Evolutionary conservation across 1,140 invertebrate genomes (phyloP), one percentile per base, ranked within the genome.

Genomic region (Hyphantria cunea): DNA sequence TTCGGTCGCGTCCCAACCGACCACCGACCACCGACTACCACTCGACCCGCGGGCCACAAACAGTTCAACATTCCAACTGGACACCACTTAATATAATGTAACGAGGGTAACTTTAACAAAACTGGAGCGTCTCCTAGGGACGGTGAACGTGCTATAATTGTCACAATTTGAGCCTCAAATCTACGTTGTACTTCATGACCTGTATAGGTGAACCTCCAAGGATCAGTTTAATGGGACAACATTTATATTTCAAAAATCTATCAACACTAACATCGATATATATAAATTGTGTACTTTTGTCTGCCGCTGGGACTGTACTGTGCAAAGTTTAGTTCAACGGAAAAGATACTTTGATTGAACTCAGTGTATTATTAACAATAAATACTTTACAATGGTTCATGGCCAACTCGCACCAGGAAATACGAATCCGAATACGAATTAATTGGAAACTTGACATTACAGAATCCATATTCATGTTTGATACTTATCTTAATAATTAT

Each of bases 181-280:
- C 79, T 80, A 81, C 68, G 73, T 86, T 86, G 82, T 85, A 84
- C 84, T 82, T 84, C 74, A 78, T 69, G 72, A 82, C 82, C 82
- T 84, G 82, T 83, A 80, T 84, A 70, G 56, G 73, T 77, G 73
- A 72, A 72, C 67, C 62, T 70, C 62, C 72, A 70, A 74, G 74
- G 72, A 78, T 68, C 32, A 25, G 44, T 58, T 55, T 25, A 49
- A 58, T 58, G 55, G 50, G 66, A 70, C 63, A 74, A 66, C 59
- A 56, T 71, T 67, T 56, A 73, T 58, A 68, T 59, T 58, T 63
- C 58, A 66, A 66, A 71, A 76, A 71, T 70, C 82, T 84, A 82
- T 74, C 63, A 70, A 70, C 68, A 51, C 75, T 83, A 81, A 84
- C 81, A 86, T 72, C 74, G 70, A 84, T 72, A 84, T 79, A 71